A percentile compares a stretch with the other conserved stretches of the same genome.
These are phyloP conservation scores for Spodoptera picta DNA, from an alignment of 2,888 invertebrate species.

Conservation along the genomic window DNA sequence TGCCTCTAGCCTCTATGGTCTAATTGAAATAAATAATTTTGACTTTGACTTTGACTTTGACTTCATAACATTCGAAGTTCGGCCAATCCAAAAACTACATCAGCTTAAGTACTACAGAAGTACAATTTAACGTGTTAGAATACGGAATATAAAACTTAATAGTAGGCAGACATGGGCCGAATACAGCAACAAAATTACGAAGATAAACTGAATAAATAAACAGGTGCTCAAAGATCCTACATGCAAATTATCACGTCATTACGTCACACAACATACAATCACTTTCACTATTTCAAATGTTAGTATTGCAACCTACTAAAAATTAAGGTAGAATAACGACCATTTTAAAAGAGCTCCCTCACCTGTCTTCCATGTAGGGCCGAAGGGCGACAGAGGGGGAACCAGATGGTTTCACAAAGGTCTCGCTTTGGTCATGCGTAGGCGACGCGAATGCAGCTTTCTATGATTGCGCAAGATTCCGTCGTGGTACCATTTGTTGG, in stretches of 20 bases:
- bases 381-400: constrained; percentile 19
- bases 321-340: constrained; percentile 33
- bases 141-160: constrained; percentile 1
- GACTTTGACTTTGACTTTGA: no score
- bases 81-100: no score
- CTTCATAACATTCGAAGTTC: no score
- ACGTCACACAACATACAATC: constrained; percentile 32
- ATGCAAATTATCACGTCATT: constrained; percentile 44
- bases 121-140: background rate
- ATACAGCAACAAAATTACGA: constrained; percentile 6
- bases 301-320: constrained; percentile 26
- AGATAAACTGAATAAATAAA: constrained; percentile 6
- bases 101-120: no score
- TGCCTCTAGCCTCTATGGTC: no score
- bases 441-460: constrained; percentile 60
- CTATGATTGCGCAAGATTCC: constrained; percentile 60
- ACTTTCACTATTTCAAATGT: constrained; percentile 55
- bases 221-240: constrained; percentile 17
- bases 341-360: constrained; percentile 27
- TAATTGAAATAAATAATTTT: no score
- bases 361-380: background rate
- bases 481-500: constrained; percentile 37
- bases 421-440: constrained; percentile 48
- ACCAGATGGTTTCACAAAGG: constrained; percentile 29
- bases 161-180: constrained; percentile 5